Evolutionary conservation across 2,888 invertebrate species (phyloP).

Genomic region (Pycnomerus fuliginosus): DNA sequence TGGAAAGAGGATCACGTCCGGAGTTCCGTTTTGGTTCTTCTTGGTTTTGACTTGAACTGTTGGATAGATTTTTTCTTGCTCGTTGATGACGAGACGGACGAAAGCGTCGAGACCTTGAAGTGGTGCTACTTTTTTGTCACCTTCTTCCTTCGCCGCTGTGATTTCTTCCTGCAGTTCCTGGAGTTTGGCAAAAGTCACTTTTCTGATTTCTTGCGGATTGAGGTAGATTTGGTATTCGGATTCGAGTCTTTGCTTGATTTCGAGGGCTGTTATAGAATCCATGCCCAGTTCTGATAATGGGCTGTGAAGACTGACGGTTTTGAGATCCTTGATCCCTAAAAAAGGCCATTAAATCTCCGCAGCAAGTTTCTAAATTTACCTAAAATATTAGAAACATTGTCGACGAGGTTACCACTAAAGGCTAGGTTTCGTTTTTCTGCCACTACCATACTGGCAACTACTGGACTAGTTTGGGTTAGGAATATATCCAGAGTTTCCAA

Average conservation of each 20-base stretch:
- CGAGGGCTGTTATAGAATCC: slow-evolving; percentile 96
- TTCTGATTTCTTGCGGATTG: slow-evolving; percentile 80
- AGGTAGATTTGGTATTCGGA: slow-evolving; percentile 84
- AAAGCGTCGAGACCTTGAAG: too few species aligned
- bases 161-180: too few species aligned
- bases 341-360: too few species aligned
- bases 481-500: slow-evolving; percentile 64
- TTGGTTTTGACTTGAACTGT: too few species aligned
- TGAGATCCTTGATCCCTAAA: slow-evolving; percentile 64
- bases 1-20: neutral
- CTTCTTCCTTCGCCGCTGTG: too few species aligned
- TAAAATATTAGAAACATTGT: too few species aligned
- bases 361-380: too few species aligned
- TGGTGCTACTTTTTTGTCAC: too few species aligned
- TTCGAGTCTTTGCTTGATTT: slow-evolving; percentile 89
- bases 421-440: slow-evolving; percentile 77
- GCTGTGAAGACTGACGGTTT: slow-evolving; percentile 67
- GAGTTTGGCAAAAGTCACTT: slow-evolving; percentile 76
- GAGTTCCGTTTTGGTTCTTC: too few species aligned
- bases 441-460: slow-evolving; percentile 80
- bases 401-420: too few species aligned
- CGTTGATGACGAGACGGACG: too few species aligned
- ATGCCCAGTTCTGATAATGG: slow-evolving; percentile 88
- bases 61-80: too few species aligned
- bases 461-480: slow-evolving; percentile 58